Conservation (phyloP, 2,113 vertebrate species). For the Spea bombifrons region DNA sequence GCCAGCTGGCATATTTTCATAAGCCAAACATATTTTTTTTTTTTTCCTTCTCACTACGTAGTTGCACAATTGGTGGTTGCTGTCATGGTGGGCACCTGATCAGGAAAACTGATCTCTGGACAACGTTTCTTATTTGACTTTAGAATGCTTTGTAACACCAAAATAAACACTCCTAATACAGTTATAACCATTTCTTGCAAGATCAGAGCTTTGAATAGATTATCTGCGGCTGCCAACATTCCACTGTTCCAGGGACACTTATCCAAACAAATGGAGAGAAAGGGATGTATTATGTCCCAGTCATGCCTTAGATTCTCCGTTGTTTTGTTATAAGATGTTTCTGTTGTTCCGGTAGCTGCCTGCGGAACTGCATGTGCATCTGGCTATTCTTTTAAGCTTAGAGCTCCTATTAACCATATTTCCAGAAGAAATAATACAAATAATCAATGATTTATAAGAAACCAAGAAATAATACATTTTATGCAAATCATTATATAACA, state of each 20-base stretch:
- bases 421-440: background rate
- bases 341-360: background rate
- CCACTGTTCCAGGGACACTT: background rate
- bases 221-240: background rate
- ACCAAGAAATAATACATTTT: no score
- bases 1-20: conserved; percentile 56
- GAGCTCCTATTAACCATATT: background rate
- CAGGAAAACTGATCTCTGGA: conserved; percentile 57
- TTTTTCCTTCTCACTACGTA: conserved; percentile 55
- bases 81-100: conserved; percentile 58
- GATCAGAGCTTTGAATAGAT: conserved; percentile 51
- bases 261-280: background rate
- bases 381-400: no score
- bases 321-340: background rate
- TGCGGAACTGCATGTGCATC: no score
- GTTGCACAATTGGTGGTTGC: conserved; percentile 54
- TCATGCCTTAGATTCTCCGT: background rate
- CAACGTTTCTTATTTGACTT: conserved; percentile 60
- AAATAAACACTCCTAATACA: conserved; percentile 56
- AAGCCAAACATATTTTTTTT: conserved; percentile 55
- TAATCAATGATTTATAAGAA: background rate
- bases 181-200: conserved; percentile 54
- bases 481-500: no score
- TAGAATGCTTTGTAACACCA: conserved; percentile 60
- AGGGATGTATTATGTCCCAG: background rate